A percentile compares a stretch with the other conserved stretches of the same genome.
Conservation (phyloP, 1,140 invertebrate species). For the Andrena cerasifolii region DNA sequence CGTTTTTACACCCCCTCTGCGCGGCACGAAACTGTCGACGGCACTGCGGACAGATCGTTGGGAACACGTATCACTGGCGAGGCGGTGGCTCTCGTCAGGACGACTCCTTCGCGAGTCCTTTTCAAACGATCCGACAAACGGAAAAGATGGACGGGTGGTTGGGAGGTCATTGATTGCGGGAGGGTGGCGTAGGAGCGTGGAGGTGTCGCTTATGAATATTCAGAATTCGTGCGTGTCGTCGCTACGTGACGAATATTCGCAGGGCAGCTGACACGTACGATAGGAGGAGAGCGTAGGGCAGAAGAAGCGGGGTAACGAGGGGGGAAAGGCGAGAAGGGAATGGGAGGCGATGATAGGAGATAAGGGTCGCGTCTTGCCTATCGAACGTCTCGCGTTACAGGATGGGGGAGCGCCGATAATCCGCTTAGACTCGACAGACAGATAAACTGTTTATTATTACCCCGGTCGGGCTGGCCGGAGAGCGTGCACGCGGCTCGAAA, state of each 20-base stretch:
- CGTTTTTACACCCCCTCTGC: too few species aligned
- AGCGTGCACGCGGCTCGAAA: neutral
- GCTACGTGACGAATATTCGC: constrained; percentile 62
- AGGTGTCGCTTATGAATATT: constrained; percentile 70
- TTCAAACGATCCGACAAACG: constrained; percentile 49
- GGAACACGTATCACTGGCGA: too few species aligned
- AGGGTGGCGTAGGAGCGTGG: constrained; percentile 31
- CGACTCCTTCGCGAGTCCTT: constrained; percentile 14
- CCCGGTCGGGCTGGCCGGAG: constrained; percentile 23
- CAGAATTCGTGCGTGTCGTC: constrained; percentile 66
- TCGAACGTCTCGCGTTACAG: constrained; percentile 65
- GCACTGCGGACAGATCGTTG: too few species aligned
- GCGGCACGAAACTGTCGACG: too few species aligned
- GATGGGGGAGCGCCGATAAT: constrained; percentile 64
- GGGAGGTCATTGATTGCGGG: constrained; percentile 39
- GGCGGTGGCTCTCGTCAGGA: too few species aligned
- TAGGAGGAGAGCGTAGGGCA: neutral
- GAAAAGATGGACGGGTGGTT: constrained; percentile 39
- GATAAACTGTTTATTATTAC: constrained; percentile 77
- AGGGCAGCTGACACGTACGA: constrained; percentile 45
- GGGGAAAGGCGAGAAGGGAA: constrained; percentile 11
- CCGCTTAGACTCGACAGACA: constrained; percentile 67
- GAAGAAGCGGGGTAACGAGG: constrained; percentile 25
- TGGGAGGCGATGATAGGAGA: constrained; percentile 61
- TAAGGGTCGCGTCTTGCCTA: constrained; percentile 68